Conservation (phyloP, 1,140 invertebrate species). For the Harpegnathos saltator region DNA sequence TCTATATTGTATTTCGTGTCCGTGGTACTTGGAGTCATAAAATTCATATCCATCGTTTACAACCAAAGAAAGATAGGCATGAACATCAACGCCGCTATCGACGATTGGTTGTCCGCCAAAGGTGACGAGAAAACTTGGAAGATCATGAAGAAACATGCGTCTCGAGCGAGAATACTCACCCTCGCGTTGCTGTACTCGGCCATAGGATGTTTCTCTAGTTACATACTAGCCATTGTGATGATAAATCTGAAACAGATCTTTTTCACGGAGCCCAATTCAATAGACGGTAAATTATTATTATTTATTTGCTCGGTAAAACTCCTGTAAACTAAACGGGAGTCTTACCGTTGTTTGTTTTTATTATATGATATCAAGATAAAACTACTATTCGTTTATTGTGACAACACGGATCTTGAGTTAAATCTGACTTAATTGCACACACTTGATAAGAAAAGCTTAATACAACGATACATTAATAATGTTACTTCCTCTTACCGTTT, state of each 20-base stretch:
- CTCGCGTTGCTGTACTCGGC: neutral
- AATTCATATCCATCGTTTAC: neutral
- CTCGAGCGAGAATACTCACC: conserved; percentile 10
- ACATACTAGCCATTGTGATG: neutral
- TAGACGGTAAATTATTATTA: conserved; percentile 24
- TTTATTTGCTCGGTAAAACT: too few relatives aligned
- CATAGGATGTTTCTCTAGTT: neutral
- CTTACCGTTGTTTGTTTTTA: too few relatives aligned
- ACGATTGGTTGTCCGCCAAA: conserved; percentile 39
- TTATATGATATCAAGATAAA: too few relatives aligned
- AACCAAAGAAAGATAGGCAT: neutral
- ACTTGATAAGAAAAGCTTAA: neutral
- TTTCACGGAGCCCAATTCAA: neutral
- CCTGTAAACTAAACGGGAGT: too few relatives aligned
- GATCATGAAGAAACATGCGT: conserved; percentile 44
- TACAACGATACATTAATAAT: conserved; percentile 3
- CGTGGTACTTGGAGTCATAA: neutral
- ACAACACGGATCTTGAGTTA: too few relatives aligned
- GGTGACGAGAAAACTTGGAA: conserved; percentile 8
- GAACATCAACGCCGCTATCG: conserved; percentile 33
- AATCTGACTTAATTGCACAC: neutral
- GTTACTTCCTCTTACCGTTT: neutral
- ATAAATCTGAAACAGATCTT: conserved; percentile 25
- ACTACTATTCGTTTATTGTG: too few relatives aligned
- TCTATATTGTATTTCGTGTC: neutral